Conservation (phyloP, 2,113 vertebrate genomes). For the Hyperoodon ampullatus region DNA sequence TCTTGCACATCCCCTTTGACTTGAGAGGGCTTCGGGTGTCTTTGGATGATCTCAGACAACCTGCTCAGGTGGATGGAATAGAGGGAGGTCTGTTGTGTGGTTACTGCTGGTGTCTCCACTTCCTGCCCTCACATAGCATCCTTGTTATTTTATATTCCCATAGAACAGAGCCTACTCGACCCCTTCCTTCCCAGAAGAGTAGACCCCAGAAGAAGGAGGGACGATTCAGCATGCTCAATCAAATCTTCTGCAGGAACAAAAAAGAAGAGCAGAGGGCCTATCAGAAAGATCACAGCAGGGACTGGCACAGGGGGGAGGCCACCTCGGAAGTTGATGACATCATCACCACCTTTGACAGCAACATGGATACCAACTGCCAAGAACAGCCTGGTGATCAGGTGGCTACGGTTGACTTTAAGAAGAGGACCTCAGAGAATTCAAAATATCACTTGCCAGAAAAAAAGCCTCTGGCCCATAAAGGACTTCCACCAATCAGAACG, state of each 20-base stretch:
- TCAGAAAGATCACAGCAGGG: conserved; percentile 81
- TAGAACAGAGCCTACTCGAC: conserved; percentile 82
- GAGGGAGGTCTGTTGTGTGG: neutral
- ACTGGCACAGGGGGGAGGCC: conserved; percentile 77
- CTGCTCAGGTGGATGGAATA: neutral
- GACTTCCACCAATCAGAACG: conserved; percentile 86
- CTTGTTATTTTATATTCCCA: conserved; percentile 63
- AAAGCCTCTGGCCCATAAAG: conserved; percentile 77
- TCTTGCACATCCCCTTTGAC: neutral
- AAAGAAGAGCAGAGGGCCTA: conserved; percentile 82
- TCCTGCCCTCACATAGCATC: neutral
- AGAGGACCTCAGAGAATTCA: conserved; percentile 81
- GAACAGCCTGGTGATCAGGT: conserved; percentile 73
- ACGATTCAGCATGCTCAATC: conserved; percentile 87
- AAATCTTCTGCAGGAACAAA: conserved; percentile 92
- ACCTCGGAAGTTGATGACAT: conserved; percentile 93
- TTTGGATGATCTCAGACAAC: neutral
- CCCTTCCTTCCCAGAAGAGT: conserved; percentile 80
- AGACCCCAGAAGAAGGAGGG: conserved; percentile 88
- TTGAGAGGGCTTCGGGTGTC: neutral
- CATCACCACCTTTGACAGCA: conserved; percentile 90
- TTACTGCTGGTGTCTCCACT: neutral
- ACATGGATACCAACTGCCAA: conserved; percentile 85
- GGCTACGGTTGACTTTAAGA: conserved; percentile 78
- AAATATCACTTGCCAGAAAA: conserved; percentile 85